Evolutionary conservation across 1,140 invertebrate species (phyloP).

Genomic region (Harlomillsia oculata): DNA sequence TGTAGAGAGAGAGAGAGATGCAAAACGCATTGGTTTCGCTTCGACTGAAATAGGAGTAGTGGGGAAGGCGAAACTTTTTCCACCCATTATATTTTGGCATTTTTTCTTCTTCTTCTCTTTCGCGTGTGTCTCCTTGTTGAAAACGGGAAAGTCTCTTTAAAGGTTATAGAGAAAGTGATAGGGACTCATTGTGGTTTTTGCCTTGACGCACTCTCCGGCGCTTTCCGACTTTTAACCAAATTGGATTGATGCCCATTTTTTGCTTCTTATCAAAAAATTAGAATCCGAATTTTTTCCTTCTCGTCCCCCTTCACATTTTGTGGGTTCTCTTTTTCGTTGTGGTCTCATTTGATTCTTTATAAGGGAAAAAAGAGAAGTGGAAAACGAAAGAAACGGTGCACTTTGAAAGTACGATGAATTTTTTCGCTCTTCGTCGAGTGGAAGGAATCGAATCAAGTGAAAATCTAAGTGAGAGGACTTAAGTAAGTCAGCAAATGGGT

Average conservation of each 20-base stretch:
- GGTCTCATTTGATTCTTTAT: constrained; percentile 10
- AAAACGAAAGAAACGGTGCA: constrained; percentile 7
- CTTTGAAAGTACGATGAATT: too few species aligned
- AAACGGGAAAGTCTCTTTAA: too few species aligned
- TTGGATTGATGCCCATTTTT: constrained; percentile 35
- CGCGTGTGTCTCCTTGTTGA: too few species aligned
- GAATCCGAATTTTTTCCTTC: constrained; percentile 28
- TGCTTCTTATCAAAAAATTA: constrained; percentile 35
- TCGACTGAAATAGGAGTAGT: too few species aligned
- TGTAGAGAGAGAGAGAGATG: too few species aligned
- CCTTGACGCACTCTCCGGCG: too few species aligned
- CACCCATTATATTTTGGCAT: too few species aligned
- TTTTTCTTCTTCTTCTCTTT: too few species aligned
- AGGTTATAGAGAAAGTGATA: too few species aligned
- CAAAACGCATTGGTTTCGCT: too few species aligned
- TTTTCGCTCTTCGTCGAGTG: constrained; percentile 17
- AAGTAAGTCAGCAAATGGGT: constrained; percentile 16
- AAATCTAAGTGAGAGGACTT: constrained; percentile 11
- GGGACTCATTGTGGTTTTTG: too few species aligned
- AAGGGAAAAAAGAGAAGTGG: constrained; percentile 18
- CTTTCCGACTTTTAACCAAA: constrained; percentile 32
- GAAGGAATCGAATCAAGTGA: constrained; percentile 27
- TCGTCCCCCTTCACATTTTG: constrained; percentile 27
- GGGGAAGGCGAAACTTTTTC: too few species aligned
- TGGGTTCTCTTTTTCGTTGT: constrained; percentile 14